These are phyloP conservation scores for Pollenia angustigena DNA, from an alignment of 2,888 invertebrate species.

Conservation along the genomic window DNA sequence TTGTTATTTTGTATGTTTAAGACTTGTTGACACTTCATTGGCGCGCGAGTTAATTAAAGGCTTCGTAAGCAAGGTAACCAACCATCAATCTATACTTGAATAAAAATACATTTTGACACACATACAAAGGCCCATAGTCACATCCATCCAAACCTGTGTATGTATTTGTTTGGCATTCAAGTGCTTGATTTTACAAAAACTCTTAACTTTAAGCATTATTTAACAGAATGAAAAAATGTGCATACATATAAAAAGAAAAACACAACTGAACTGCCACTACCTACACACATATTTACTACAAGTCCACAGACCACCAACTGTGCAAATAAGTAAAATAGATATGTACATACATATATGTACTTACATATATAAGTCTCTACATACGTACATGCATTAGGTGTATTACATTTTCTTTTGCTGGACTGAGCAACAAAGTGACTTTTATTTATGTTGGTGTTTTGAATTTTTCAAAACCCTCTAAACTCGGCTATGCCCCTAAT, in stretches of 20 bases:
- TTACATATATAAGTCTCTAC: background rate
- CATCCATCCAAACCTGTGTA: background rate
- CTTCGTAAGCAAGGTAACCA: conserved; percentile 69
- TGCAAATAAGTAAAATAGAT: conserved; percentile 37
- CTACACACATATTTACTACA: background rate
- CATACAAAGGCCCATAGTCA: conserved; percentile 7
- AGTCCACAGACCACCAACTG: conserved; percentile 73
- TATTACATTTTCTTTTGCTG: no score
- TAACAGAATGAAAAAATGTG: background rate
- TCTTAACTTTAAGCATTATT: conserved; percentile 23
- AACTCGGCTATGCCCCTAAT: no score
- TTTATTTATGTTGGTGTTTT: no score
- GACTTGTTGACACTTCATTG: conserved; percentile 83
- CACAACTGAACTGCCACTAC: conserved; percentile 49
- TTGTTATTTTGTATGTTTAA: conserved; percentile 75
- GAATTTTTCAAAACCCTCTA: no score
- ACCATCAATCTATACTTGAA: conserved; percentile 70
- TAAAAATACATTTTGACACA: conserved; percentile 3
- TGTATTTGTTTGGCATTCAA: conserved; percentile 38
- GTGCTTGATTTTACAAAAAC: conserved; percentile 46
- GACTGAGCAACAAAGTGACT: no score
- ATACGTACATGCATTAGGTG: background rate
- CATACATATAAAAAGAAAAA: background rate
- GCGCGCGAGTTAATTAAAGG: conserved; percentile 83
- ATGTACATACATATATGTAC: background rate